Evolutionary conservation across 2,113 vertebrate species (phyloP).

Genomic region (Lagenorhynchus albirostris): DNA sequence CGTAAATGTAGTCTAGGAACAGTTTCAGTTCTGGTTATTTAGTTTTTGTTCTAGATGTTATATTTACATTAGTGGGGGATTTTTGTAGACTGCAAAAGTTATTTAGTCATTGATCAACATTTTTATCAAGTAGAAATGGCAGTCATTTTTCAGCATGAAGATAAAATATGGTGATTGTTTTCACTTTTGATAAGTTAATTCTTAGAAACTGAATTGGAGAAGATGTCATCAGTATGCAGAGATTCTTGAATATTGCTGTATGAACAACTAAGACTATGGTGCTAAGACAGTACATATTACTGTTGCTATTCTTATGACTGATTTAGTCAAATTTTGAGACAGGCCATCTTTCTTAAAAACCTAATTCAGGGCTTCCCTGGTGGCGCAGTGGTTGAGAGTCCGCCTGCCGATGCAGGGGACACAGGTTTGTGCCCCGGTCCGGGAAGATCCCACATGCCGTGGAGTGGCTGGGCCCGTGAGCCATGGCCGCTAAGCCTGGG

Average conservation of each 20-base stretch:
- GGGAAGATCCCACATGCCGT: no score
- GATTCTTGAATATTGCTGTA: not conserved
- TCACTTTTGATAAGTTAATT: slow-evolving; percentile 22
- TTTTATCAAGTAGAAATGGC: not conserved
- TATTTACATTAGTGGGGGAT: not conserved
- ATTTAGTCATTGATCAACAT: not conserved
- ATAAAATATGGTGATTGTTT: not conserved
- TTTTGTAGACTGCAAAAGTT: slow-evolving; percentile 3
- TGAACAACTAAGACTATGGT: not conserved
- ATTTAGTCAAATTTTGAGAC: not conserved
- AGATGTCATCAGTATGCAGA: not conserved
- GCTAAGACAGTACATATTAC: not conserved
- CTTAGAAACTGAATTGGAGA: slow-evolving; percentile 26
- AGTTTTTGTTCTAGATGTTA: not conserved
- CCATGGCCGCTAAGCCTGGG: no score
- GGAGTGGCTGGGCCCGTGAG: no score
- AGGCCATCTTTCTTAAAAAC: not conserved
- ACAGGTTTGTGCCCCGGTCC: no score
- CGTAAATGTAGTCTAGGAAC: not conserved
- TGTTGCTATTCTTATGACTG: not conserved
- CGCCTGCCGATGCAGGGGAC: no score
- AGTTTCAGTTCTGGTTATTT: not conserved
- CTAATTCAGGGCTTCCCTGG: not conserved
- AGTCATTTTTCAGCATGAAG: not conserved
- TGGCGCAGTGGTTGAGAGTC: no score